phyloP scores from a whole-genome alignment of 2,888 invertebrate genomes.

The Neria commutata region DNA sequence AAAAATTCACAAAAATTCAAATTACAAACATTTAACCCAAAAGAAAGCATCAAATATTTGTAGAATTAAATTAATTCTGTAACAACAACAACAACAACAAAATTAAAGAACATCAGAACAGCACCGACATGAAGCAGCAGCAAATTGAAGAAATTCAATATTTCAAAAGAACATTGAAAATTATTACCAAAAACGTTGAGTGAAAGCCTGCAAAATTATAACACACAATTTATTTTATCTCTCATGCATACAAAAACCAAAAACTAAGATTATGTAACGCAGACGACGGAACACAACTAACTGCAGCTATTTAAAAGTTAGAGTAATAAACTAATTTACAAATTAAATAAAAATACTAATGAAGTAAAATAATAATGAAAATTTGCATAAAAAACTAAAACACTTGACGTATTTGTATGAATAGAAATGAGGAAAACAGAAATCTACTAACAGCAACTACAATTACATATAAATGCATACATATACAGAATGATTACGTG shows the following conservation, averaged over 20 bases:
- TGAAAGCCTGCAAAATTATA: neutral
- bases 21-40: too few relatives aligned
- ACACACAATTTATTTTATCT: slow-evolving; percentile 1
- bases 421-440: neutral
- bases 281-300: neutral
- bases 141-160: neutral
- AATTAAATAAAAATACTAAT: neutral
- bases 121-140: too few relatives aligned
- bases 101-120: slow-evolving; percentile 13
- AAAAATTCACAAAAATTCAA: neutral
- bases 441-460: too few relatives aligned
- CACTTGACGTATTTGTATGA: neutral
- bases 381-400: slow-evolving; percentile 5
- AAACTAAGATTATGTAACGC: slow-evolving; percentile 3
- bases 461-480: neutral
- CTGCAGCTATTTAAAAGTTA: slow-evolving; percentile 13
- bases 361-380: slow-evolving; percentile 7
- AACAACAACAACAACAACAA: slow-evolving; percentile 26
- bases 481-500: neutral
- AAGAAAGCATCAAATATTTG: neutral
- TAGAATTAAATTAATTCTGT: neutral
- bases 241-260: slow-evolving; percentile 6
- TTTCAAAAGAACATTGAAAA: slow-evolving; percentile 11
- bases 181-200: slow-evolving; percentile 11
- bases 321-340: too few relatives aligned